A percentile compares a stretch with the other conserved stretches of the same genome.
Evolutionary conservation across 2,113 vertebrate genomes (phyloP).

Genomic region (Sander lucioperca): DNA sequence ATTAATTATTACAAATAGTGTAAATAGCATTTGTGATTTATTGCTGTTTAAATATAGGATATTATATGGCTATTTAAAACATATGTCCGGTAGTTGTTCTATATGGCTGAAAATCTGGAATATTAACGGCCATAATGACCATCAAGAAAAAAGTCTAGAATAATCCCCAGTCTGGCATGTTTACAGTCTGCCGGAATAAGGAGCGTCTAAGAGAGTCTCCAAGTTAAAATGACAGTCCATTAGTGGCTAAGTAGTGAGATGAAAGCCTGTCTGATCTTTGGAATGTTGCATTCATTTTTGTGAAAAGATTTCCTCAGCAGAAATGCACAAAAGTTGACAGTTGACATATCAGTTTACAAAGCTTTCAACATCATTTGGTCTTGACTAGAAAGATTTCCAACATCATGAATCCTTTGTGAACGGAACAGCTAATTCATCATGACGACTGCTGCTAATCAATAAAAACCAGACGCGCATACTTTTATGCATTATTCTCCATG

Average conservation of each 20-base stretch:
- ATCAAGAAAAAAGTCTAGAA: no score
- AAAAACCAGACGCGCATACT: neutral
- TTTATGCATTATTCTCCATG: constrained; percentile 31
- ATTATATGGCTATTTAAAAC: no score
- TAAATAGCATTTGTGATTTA: no score
- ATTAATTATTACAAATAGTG: no score
- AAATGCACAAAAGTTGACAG: neutral
- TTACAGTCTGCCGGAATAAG: neutral
- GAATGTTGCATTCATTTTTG: neutral
- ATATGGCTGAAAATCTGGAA: no score
- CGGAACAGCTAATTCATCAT: constrained; percentile 21
- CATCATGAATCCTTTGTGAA: neutral
- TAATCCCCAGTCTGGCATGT: neutral
- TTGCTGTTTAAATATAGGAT: no score
- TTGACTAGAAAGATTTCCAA: neutral
- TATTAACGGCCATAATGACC: no score
- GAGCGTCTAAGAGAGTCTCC: neutral
- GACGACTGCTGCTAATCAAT: constrained; percentile 2
- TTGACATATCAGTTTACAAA: neutral
- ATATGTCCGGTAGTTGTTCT: no score
- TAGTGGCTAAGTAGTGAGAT: neutral
- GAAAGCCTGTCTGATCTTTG: neutral
- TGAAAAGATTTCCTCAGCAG: neutral
- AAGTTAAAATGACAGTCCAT: constrained; percentile 18
- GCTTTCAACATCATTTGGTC: neutral